Evolutionary conservation across 2,797 vertebrate species (phyloP).

Genomic region (Amphiprion clarkii): DNA sequence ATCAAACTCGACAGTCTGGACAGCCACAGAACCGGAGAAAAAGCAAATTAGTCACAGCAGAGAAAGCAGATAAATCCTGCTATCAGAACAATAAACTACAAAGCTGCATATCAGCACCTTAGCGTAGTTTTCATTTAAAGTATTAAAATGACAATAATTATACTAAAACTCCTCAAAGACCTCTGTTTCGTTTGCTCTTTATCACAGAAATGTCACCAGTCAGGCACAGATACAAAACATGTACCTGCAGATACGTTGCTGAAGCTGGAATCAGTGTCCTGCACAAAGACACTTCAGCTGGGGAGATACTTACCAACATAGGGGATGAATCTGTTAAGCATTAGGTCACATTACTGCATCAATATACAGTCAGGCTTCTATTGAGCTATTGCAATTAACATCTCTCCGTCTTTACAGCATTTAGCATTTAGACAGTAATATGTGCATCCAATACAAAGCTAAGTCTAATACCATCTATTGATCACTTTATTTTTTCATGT

Average conservation of each 20-base stretch:
- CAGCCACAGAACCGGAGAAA: constrained; percentile 50
- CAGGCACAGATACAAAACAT: constrained; percentile 43
- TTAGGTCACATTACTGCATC: constrained; percentile 43
- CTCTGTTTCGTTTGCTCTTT: constrained; percentile 22
- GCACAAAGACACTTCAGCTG: constrained; percentile 47
- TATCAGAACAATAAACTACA: neutral
- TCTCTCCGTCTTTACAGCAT: neutral
- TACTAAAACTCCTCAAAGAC: constrained; percentile 13
- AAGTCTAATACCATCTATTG: neutral
- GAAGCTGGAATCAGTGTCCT: constrained; percentile 32
- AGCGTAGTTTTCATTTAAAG: neutral
- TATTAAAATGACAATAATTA: constrained; percentile 7
- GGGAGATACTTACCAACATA: constrained; percentile 47
- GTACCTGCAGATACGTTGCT: constrained; percentile 39
- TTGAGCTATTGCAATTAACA: constrained; percentile 4
- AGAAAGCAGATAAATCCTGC: constrained; percentile 1
- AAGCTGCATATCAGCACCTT: constrained; percentile 4
- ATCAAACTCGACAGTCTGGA: constrained; percentile 96
- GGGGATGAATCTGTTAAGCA: constrained; percentile 35
- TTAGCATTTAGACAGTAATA: neutral
- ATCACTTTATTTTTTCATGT: neutral
- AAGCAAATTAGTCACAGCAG: constrained; percentile 50
- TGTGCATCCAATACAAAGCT: neutral
- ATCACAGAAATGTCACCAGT: constrained; percentile 21
- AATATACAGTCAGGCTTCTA: constrained; percentile 31